Conservation (phyloP, 2,797 vertebrate species). For the Anguilla pacifica region DNA sequence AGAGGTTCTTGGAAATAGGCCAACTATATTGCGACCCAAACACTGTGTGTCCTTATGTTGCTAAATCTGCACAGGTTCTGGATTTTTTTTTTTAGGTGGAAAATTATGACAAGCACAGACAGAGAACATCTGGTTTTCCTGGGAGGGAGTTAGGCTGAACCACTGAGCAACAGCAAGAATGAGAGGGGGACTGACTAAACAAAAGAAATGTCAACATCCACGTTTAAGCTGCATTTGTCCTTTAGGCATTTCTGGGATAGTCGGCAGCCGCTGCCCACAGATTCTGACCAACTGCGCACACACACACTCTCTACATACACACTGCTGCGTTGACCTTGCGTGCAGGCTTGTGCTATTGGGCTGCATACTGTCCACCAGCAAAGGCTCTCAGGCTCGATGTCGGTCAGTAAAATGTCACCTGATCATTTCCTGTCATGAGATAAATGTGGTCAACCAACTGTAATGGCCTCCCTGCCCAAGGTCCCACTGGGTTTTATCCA, state of each 20-base stretch:
- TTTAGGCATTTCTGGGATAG: background rate
- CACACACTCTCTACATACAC: background rate
- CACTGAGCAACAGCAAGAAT: background rate
- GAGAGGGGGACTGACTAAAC: background rate
- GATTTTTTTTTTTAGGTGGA: background rate
- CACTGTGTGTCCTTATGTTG: background rate
- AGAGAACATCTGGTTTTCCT: background rate
- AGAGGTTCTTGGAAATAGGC: background rate
- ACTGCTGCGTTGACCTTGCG: background rate
- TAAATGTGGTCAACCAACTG: background rate
- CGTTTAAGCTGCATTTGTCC: background rate
- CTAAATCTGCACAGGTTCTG: background rate
- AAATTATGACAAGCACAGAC: background rate
- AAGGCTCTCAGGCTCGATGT: too few relatives aligned
- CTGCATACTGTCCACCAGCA: background rate
- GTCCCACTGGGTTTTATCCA: background rate
- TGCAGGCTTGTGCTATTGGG: background rate
- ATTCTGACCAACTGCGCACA: background rate
- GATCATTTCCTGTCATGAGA: background rate
- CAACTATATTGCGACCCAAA: background rate
- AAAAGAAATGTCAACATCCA: slow-evolving; percentile 2
- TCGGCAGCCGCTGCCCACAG: background rate
- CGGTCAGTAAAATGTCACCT: background rate
- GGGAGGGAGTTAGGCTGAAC: background rate
- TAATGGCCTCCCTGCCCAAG: background rate